Evolutionary conservation across 1,140 invertebrate genomes (phyloP).

Genomic region (Arion vulgaris): DNA sequence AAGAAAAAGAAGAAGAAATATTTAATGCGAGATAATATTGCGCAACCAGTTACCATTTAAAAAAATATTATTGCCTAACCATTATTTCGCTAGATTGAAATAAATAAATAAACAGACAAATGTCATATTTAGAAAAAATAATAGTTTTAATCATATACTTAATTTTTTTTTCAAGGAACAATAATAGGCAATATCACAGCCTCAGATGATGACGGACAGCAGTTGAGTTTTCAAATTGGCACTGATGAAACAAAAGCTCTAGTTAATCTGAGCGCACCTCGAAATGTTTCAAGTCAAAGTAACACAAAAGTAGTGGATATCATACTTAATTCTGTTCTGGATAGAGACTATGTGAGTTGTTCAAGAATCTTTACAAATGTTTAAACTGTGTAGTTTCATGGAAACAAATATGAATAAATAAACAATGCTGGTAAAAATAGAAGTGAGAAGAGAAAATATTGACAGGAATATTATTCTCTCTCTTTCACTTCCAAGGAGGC

Average conservation of each 20-base stretch:
- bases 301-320: slow-evolving; percentile 52
- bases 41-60: not conserved
- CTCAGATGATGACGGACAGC: slow-evolving; percentile 48
- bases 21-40: not conserved
- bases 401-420: too few relatives aligned
- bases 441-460: too few relatives aligned
- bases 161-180: slow-evolving; percentile 40
- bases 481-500: too few relatives aligned
- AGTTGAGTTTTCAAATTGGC: slow-evolving; percentile 50
- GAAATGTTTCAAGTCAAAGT: slow-evolving; percentile 30
- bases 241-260: slow-evolving; percentile 41
- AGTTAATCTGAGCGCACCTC: slow-evolving; percentile 50
- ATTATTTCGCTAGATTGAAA: not conserved
- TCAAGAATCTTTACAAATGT: too few relatives aligned
- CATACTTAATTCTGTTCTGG: slow-evolving; percentile 50
- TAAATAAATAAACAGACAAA: too few relatives aligned
- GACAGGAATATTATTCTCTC: too few relatives aligned
- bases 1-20: too few relatives aligned
- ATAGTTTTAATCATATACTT: not conserved
- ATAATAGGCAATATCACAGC: slow-evolving; percentile 56
- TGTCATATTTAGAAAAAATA: not conserved
- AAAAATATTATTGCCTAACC: not conserved
- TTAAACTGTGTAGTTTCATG: too few relatives aligned
- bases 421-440: too few relatives aligned
- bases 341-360: slow-evolving; percentile 56